Evolutionary conservation across 2,797 vertebrate species (phyloP).

Genomic region (Sebastes hopkinsi): DNA sequence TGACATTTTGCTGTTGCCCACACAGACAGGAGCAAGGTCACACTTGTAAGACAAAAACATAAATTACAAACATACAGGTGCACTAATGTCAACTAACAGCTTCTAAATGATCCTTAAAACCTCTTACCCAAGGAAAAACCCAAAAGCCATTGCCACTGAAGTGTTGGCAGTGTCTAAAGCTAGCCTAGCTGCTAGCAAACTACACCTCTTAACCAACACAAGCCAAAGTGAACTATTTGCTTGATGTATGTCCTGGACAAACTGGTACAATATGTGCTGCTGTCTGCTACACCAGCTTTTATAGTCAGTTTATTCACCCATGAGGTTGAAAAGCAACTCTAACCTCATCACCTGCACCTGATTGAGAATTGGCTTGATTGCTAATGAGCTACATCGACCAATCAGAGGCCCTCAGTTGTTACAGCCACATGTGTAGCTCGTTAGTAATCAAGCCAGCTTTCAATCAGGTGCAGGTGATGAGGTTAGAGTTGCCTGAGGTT

Average conservation of each 20-base stretch:
- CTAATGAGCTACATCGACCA: background rate
- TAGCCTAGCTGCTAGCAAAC: slow-evolving; percentile 41
- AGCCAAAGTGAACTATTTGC: rapidly evolving
- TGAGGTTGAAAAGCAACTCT: too few species aligned
- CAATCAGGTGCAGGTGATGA: slow-evolving; percentile 6
- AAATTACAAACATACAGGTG: too few species aligned
- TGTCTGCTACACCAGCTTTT: background rate
- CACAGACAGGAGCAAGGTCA: slow-evolving; percentile 27
- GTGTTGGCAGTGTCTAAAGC: slow-evolving; percentile 60
- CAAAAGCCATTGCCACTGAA: slow-evolving; percentile 53
- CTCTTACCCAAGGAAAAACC: slow-evolving; percentile 37
- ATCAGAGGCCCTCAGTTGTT: background rate
- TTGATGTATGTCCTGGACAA: background rate
- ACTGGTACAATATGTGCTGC: rapidly evolving
- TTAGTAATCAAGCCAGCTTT: background rate
- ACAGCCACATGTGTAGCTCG: background rate
- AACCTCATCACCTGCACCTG: background rate
- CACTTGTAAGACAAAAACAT: slow-evolving; percentile 41
- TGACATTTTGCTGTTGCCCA: slow-evolving; percentile 8
- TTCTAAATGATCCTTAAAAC: rapidly evolving
- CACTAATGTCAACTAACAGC: background rate
- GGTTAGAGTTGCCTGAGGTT: background rate
- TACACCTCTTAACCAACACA: slow-evolving; percentile 47
- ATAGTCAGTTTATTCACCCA: background rate
- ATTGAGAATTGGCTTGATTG: background rate